Evolutionary conservation across 2,113 vertebrate genomes (phyloP), one percentile per base, ranked within the genome.

Genomic region (Mugil cephalus): DNA sequence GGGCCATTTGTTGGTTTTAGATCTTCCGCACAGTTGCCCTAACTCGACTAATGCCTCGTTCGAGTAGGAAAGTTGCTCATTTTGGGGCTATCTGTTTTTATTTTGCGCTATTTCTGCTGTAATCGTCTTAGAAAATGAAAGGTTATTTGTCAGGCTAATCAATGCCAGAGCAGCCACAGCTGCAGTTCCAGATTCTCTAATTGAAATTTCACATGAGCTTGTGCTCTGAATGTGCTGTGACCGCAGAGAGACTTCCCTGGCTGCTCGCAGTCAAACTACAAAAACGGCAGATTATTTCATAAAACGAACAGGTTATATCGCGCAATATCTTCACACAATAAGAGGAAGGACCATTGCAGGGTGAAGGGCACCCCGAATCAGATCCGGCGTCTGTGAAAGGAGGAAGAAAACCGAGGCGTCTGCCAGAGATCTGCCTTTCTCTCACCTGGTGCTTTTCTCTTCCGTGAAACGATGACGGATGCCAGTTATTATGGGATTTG

Each of bases 51-150:
- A 42, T 67, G 42, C 67, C 47, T 42, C 0, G 40, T 53, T 42
- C 67, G 11, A 71, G 64, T 69, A 42, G 50, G 8, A 3, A 19
- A 8, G 17, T 45, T 35, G 58, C 51, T 63, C n/a, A 50, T 76
- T 66, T 66, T 24, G 46, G 43, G 17, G 4, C 12, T 30, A 69
- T 46, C 69, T 54, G 19, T 30, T 42, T 65, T 68, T 42, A 14
- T 42, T 34, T 70, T 12, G n/a, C 4, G 53, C 52, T 64, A 46
- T 73, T 73, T 68, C 15, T 43, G 12, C 46, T 51, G 12, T 51
- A 52, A 69, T 78, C 74, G 48, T 68, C 82, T 38, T 4, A 63
- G 40, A 71, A 63, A 77, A 54, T 10, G 0, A 53, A 78, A 62
- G 24, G 48, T 62, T 62, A 43, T 47, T 77, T 68, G 55, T 53